Conservation (phyloP, 2,113 vertebrate genomes). For the Bubo bubo region DNA sequence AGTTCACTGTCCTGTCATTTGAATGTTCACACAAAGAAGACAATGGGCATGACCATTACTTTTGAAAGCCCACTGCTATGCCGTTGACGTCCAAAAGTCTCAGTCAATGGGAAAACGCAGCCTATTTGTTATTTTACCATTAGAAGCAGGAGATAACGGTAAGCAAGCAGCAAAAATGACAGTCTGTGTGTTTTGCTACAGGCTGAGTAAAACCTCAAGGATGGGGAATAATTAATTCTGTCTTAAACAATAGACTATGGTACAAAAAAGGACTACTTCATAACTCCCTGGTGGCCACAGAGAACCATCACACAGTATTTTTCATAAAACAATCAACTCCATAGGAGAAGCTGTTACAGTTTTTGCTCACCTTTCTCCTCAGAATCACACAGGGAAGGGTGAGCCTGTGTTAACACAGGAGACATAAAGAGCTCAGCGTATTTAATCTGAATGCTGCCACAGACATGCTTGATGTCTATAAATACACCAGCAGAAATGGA, state of each 20-base stretch:
- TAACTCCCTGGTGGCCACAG: not conserved
- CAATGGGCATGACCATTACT: not conserved
- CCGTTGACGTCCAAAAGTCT: not conserved
- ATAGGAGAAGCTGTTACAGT: not conserved
- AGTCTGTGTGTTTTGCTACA: not conserved
- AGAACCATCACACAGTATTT: not conserved
- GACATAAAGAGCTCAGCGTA: not conserved
- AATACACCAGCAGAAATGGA: not conserved
- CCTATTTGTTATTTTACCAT: not conserved
- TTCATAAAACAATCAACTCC: not conserved
- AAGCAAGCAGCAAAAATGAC: not conserved
- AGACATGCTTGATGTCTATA: not conserved
- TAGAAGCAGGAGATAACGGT: not conserved
- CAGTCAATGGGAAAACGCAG: not conserved
- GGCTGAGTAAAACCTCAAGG: not conserved
- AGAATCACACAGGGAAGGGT: not conserved
- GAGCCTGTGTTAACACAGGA: not conserved
- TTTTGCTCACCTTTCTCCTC: not conserved
- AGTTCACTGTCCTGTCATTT: slow-evolving; percentile 10
- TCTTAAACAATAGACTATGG: not conserved
- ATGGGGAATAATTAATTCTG: not conserved
- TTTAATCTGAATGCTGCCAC: not conserved
- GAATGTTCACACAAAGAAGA: not conserved
- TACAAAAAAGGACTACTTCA: not conserved
- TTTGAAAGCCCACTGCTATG: slow-evolving; percentile 8